Evolutionary conservation across 2,113 vertebrate genomes (phyloP).

Genomic region (Vimba vimba): DNA sequence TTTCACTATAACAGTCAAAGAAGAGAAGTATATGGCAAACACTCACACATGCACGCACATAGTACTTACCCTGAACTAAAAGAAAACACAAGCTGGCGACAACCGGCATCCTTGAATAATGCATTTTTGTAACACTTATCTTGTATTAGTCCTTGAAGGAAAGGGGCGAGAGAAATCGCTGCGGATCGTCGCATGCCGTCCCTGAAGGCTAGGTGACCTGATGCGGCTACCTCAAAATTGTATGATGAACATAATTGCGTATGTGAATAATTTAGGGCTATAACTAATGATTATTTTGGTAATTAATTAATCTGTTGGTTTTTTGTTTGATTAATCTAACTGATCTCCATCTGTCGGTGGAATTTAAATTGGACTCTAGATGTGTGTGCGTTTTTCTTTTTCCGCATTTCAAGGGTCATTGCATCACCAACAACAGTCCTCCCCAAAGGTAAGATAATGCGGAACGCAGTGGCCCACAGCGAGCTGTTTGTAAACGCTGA

Average conservation of each 20-base stretch:
- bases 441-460: background rate
- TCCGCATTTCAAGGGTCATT: background rate
- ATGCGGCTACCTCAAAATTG: no score
- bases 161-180: background rate
- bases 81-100: background rate
- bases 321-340: background rate
- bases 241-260: background rate
- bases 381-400: background rate
- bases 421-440: background rate
- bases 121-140: background rate
- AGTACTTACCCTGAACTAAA: background rate
- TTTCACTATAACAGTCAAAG: background rate
- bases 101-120: slow-evolving; percentile 10
- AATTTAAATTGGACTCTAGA: background rate
- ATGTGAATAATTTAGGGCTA: background rate
- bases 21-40: background rate
- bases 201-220: background rate
- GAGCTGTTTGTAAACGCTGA: background rate
- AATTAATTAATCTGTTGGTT: background rate
- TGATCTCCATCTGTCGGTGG: no score
- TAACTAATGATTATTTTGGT: background rate
- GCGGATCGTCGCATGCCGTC: background rate
- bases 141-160: slow-evolving; percentile 8
- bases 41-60: background rate
- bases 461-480: background rate